Base-by-base conservation (phyloP, 2,888 invertebrate species). In the Athrips mouffetella region DNA sequence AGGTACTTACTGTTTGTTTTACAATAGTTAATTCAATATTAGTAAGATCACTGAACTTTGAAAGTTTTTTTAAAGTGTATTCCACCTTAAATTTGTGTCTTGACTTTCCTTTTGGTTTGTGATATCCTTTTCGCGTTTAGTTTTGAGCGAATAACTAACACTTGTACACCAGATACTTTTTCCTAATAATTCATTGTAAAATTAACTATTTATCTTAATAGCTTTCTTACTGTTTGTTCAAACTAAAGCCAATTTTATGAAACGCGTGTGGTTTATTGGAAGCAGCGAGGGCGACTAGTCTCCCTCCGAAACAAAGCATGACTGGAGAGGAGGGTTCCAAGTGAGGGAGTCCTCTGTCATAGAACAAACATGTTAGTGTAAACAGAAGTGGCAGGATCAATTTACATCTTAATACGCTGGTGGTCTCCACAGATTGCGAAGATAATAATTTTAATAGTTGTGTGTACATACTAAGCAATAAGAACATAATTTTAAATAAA, bases 291-390 rank as follows among this genome's bases (percentile, higher is more conserved):
- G 48, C 84, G 79, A 67, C 79, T 80, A 74, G 59, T 59, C 77
- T 63, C 71, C 69, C 74, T 65, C 71, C 72, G 69, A 67, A 72
- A 76, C 79, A 76, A 76, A 76, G 78, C 72, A 75, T 67, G 80
- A 87, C 87, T 87, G 80, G 60, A 59, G 59, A 60, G 67, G 72
- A 65, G 70, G 65, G 65, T 60, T 66, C n/a, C n/a, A n/a, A 62
- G 62, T 63, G 66, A 66, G 72, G 69, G 68, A 67, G 65, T 70
- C 73, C 71, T 71, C 68, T 65, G 70, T 58, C 79, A 80, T 60
- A 82, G 80, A 80, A 66, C 70, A 80, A 74, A 75, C 66, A 73
- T 68, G 68, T 62, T 57, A 62, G 58, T 63, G 65, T 66, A 70
- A 73, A 74, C 72, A 74, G 71, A 69, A 63, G 65, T 62, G 67